A percentile compares a stretch with the other conserved stretches of the same genome.
These are phyloP conservation scores for Magallana ariakensis DNA, from an alignment of 1,140 invertebrate species.

Conservation along the genomic window DNA sequence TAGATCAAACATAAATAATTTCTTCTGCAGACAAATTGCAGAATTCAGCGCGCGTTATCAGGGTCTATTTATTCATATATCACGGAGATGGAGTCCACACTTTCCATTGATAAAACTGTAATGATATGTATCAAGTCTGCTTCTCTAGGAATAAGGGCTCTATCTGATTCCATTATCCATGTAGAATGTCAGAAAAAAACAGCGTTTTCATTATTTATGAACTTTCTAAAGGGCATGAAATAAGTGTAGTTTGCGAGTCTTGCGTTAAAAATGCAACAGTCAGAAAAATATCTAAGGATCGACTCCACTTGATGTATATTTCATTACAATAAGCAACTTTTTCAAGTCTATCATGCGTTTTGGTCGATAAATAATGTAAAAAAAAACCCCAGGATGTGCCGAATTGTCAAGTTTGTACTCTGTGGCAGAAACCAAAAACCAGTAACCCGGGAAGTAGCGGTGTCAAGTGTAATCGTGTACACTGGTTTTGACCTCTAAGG, in stretches of 20 bases:
- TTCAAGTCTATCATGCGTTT: not conserved
- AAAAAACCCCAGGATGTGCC: not conserved
- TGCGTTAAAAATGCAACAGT: not conserved
- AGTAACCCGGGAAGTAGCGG: too few relatives aligned
- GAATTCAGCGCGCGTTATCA: not conserved
- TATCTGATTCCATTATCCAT: not conserved
- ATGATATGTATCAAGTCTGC: not conserved
- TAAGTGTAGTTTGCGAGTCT: not conserved
- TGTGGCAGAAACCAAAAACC: too few relatives aligned
- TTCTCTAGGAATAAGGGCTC: not conserved
- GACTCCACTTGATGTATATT: slow-evolving; percentile 2
- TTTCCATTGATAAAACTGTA: not conserved
- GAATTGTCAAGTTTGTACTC: slow-evolving; percentile 14
- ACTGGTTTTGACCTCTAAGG: too few relatives aligned
- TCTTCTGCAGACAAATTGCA: slow-evolving; percentile 24
- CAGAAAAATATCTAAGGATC: not conserved
- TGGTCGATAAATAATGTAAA: not conserved
- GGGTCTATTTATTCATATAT: not conserved
- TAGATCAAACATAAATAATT: slow-evolving; percentile 34
- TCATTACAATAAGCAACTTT: not conserved
- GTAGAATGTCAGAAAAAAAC: not conserved
- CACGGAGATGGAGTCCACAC: not conserved
- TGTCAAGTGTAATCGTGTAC: too few relatives aligned
- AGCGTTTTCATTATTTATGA: not conserved
- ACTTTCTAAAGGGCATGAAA: not conserved